Conservation (phyloP, 2,888 invertebrate species). For the Osmoderma eremita region DNA sequence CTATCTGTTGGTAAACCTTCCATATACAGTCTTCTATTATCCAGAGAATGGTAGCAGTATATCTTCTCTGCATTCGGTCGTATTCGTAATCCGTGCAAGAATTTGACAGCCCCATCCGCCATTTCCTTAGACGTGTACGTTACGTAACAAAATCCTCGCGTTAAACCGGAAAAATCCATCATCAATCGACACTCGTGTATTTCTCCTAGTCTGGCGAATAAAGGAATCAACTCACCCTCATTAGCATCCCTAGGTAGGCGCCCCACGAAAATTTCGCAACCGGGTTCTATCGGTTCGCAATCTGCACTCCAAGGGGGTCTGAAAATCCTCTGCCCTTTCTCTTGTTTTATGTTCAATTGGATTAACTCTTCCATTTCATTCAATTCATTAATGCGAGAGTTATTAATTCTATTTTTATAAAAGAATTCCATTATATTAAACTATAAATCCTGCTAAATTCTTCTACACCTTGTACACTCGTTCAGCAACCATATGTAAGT, state of each 20-base stretch:
- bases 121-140: slow-evolving; percentile 68
- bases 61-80: slow-evolving; percentile 69
- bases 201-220: slow-evolving; percentile 72
- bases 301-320: slow-evolving; percentile 64
- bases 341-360: slow-evolving; percentile 21
- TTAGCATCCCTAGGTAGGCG: slow-evolving; percentile 78
- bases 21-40: slow-evolving; percentile 81
- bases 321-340: slow-evolving; percentile 78
- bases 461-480: no score
- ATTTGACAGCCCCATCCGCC: slow-evolving; percentile 72
- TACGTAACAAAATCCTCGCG: slow-evolving; percentile 82
- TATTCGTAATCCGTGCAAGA: slow-evolving; percentile 75
- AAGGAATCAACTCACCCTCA: slow-evolving; percentile 78
- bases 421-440: no score
- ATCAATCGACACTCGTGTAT: slow-evolving; percentile 80
- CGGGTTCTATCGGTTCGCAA: slow-evolving; percentile 53
- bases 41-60: slow-evolving; percentile 79
- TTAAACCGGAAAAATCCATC: slow-evolving; percentile 82
- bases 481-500: no score
- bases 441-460: no score
- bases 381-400: no score
- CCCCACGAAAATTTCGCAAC: slow-evolving; percentile 80
- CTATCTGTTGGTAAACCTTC: slow-evolving; percentile 54
- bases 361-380: background rate
- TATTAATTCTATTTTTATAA: no score